Evolutionary conservation across 2,888 invertebrate species (phyloP), one percentile per base, ranked within the genome.

Genomic region (Xanthostigma xanthostigma): DNA sequence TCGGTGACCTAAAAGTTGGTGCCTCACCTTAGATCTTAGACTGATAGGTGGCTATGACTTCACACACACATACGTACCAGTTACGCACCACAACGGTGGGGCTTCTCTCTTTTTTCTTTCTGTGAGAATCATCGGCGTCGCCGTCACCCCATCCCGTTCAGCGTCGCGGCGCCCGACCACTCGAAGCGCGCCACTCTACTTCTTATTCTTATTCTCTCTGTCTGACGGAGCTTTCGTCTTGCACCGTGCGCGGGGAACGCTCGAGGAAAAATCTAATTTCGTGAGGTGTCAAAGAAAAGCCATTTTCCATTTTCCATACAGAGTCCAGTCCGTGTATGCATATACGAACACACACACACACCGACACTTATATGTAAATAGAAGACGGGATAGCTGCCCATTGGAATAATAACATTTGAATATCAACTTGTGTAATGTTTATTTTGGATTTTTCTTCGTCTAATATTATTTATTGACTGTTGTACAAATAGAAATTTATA

Each of bases 201-300:
- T 42, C 12, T 42, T 42, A 17, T 34, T 12, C 42, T 42, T 42
- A 12, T 42, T 42, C 27, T 42, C 42, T 42, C 27, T 33, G 33
- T 27, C 27, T 27, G 27, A 27, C 27, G 27, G 27, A 27, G 27
- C 27, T 27, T 27, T 27, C 27, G 27, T 6, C 6, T 3, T 27
- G 27, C 27, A 27, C 27, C 27, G 27, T 27, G 27, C 17, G 17
- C 33, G 42, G 27, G 14, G 12, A 17, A 33, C 14, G 42, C 33
- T 34, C 42, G 55, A 58, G 62, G 64, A 66, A 67, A 66, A 68
- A 68, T 68, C 66, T 68, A 68, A 68, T 68, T 68, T 66, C 64
- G 48, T 48, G 63, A 67, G 67, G 67, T 67, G 67, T 67, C 68
- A 67, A 67, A 68, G 68, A 67, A 67, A 67, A 67, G 66, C 66